Conservation (phyloP, 2,888 invertebrate species). For the Hypercompe scribonia region DNA sequence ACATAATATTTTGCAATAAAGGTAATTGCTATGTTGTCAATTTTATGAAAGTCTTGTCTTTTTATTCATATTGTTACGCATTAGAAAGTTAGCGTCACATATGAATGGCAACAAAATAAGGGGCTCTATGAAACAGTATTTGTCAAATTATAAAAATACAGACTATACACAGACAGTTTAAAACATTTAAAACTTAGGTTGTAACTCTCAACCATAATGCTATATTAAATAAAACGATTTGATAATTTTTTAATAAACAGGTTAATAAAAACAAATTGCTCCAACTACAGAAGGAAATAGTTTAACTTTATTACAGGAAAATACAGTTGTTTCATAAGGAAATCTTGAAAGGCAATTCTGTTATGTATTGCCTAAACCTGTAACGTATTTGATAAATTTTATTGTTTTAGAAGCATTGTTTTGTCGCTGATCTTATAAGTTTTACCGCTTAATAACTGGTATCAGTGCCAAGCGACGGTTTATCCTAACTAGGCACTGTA, state of each 20-base stretch:
- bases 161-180: no score
- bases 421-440: background rate
- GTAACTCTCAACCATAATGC: background rate
- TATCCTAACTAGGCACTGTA: background rate
- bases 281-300: background rate
- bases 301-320: background rate
- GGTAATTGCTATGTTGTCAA: conserved; percentile 5
- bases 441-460: background rate
- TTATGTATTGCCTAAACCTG: background rate
- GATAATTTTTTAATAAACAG: background rate
- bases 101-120: no score
- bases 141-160: background rate
- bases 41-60: background rate
- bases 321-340: background rate
- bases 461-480: background rate
- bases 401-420: background rate
- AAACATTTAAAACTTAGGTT: background rate
- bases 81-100: conserved; percentile 14
- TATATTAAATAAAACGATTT: background rate
- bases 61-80: background rate
- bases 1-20: conserved; percentile 11
- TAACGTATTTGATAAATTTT: background rate
- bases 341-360: background rate
- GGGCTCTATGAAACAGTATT: background rate
- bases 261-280: background rate